These are phyloP conservation scores for Asobara japonica DNA, from an alignment of 1,140 invertebrate genomes.

Conservation along the genomic window DNA sequence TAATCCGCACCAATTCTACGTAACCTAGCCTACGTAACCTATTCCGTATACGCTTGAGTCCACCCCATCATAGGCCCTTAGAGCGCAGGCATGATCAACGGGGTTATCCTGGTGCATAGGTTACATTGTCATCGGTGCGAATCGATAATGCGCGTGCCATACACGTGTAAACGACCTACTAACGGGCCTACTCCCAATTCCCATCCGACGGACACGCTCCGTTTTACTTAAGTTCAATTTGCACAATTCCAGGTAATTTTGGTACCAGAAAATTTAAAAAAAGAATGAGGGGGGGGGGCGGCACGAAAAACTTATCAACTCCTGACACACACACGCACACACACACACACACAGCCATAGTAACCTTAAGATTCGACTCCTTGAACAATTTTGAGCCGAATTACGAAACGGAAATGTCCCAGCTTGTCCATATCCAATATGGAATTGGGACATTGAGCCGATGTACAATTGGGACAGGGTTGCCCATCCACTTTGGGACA, in stretches of 20 bases:
- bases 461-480: too few relatives aligned
- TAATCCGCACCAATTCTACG: slow-evolving; percentile 59
- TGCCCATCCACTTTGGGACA: too few relatives aligned
- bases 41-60: slow-evolving; percentile 18
- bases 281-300: too few relatives aligned
- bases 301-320: too few relatives aligned
- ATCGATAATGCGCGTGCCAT: slow-evolving; percentile 55
- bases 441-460: too few relatives aligned
- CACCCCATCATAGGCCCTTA: background rate
- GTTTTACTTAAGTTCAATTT: background rate
- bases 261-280: background rate
- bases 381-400: too few relatives aligned
- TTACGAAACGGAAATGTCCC: too few relatives aligned
- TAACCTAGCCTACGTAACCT: slow-evolving; percentile 40
- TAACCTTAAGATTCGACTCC: too few relatives aligned
- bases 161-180: slow-evolving; percentile 55
- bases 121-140: slow-evolving; percentile 52
- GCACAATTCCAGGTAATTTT: too few relatives aligned
- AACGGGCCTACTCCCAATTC: slow-evolving; percentile 31
- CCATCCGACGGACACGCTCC: background rate
- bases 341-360: too few relatives aligned
- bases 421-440: too few relatives aligned
- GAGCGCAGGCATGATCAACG: slow-evolving; percentile 51
- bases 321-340: too few relatives aligned
- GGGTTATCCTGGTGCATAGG: slow-evolving; percentile 47